Base-by-base conservation (phyloP, 2,113 vertebrate species). In the Callorhinus ursinus region DNA sequence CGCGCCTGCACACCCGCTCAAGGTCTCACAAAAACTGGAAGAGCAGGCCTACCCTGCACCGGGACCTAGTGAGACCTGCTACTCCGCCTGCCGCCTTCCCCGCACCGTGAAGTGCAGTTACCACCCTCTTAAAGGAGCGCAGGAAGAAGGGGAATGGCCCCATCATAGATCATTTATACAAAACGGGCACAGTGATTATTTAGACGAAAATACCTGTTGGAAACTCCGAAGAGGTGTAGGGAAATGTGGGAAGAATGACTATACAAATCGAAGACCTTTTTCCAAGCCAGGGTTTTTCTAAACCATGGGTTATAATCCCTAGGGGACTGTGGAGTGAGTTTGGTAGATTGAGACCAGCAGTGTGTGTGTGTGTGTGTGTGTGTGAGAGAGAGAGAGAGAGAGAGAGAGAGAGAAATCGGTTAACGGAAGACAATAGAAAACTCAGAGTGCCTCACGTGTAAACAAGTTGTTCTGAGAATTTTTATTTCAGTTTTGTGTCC, bases 111-210 rank as follows among this genome's bases (percentile, higher is more conserved):
- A 28, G 67, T 49, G 89, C 76, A 14, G 24, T 84, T 89, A 49
- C 97, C 95, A 88, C 84, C 95, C 92, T 96, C 94, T 98, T 98
- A 97, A 97, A 98, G 96, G 95, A 96, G 82, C 87, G 82, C 5
- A 1, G 59, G 93, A 33, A 31, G 65, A 67, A 57, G 51, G 36
- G 57, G 33, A 10, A 11, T 13, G 59, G 59, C 72, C 12, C 72
- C 21, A 0, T 76, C 82, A 4, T 21, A 2, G 46, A 80, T 19
- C 14, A 0, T 33, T 67, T 31, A 12, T 65, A 15, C 36, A 36
- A 76, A 76, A 74, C 77, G 6, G 22, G 28, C 80, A 4, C 42
- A 0, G 13, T 12, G 1, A 26, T 42, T 8, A 1, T 57, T 18
- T 5, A 33, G 83, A 82, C 0, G 7, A 10, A 76, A 69, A 51